Conservation (phyloP, 2,113 vertebrate genomes). For the Phoxinus phoxinus region DNA sequence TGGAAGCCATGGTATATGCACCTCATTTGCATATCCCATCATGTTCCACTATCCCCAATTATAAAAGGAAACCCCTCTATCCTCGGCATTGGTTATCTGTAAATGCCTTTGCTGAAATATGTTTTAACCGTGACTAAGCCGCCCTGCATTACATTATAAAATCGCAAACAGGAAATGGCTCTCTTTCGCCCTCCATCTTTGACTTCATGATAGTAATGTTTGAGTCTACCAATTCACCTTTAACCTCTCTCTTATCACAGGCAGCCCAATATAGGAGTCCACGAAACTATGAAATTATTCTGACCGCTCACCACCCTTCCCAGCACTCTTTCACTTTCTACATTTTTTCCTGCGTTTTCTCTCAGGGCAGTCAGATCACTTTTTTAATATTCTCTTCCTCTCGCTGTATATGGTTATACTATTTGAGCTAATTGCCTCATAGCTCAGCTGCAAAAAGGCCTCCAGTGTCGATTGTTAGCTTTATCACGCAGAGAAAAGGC, state of each 20-base stretch:
- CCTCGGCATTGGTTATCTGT: slow-evolving; percentile 8
- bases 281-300: not conserved
- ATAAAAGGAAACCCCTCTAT: not conserved
- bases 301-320: not conserved
- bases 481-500: slow-evolving; percentile 46
- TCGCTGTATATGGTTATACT: slow-evolving; percentile 21
- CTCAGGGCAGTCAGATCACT: not conserved
- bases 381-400: slow-evolving; percentile 18
- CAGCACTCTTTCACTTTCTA: not conserved
- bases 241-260: slow-evolving; percentile 1
- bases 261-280: slow-evolving; percentile 7
- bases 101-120: not conserved
- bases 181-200: slow-evolving; percentile 13
- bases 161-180: not conserved
- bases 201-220: not conserved
- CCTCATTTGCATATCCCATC: slow-evolving; percentile 22
- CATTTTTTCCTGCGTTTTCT: not conserved
- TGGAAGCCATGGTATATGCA: too few relatives aligned
- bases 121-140: not conserved
- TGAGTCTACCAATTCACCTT: not conserved
- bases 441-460: slow-evolving; percentile 25
- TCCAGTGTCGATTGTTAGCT: slow-evolving; percentile 47
- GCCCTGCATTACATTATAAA: not conserved
- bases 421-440: slow-evolving; percentile 47
- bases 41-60: not conserved